phyloP scores from a whole-genome alignment of 2,888 invertebrate genomes.

The Drosophila rellima region DNA sequence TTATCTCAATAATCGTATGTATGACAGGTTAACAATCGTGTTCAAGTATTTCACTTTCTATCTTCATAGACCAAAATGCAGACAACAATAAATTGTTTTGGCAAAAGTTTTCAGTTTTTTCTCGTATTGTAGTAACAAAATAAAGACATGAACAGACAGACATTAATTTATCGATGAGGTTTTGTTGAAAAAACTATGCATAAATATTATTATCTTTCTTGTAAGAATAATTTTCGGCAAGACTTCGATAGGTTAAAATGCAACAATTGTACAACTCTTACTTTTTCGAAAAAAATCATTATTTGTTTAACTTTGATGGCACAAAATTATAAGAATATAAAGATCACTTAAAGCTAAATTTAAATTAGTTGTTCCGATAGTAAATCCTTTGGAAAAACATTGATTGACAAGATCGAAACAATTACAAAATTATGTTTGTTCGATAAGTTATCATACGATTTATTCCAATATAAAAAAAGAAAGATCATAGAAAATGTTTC shows the following conservation, averaged over 20 bases:
- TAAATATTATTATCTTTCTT: too few relatives aligned
- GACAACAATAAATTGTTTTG: constrained; percentile 1
- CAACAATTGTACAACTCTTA: neutral
- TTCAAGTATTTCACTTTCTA: constrained; percentile 18
- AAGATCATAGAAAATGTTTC: too few relatives aligned
- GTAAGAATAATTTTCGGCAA: neutral
- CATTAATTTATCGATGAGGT: neutral
- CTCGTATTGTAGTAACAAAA: neutral
- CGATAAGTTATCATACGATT: neutral
- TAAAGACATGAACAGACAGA: neutral
- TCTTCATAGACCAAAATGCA: constrained; percentile 7
- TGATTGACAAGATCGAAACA: neutral
- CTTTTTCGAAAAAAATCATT: neutral
- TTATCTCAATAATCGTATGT: neutral
- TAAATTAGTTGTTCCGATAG: too few relatives aligned
- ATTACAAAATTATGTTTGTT: neutral
- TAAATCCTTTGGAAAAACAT: too few relatives aligned
- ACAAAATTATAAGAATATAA: neutral
- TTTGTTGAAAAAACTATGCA: neutral
- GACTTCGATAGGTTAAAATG: neutral
- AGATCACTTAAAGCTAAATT: too few relatives aligned
- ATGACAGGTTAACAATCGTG: constrained; percentile 14
- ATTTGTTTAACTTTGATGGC: neutral
- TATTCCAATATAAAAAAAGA: too few relatives aligned
- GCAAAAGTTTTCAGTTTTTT: neutral